These are phyloP conservation scores for Aelia acuminata DNA, from an alignment of 2,888 invertebrate genomes.

Conservation along the genomic window DNA sequence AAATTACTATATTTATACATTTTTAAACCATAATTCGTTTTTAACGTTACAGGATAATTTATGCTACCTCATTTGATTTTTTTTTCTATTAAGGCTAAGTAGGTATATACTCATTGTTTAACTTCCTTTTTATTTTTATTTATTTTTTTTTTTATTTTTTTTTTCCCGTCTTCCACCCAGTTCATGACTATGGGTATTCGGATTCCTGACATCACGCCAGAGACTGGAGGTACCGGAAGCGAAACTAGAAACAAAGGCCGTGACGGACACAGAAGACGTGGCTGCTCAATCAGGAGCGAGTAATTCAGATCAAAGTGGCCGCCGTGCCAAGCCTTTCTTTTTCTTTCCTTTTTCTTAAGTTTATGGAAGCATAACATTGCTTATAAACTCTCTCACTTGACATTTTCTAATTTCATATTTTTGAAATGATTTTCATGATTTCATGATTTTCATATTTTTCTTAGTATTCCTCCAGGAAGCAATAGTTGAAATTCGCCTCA, in stretches of 20 bases:
- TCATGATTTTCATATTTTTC: too few species aligned
- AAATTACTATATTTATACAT: too few species aligned
- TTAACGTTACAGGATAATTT: too few species aligned
- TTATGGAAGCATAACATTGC: not conserved
- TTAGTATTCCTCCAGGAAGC: too few species aligned
- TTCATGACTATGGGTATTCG: not conserved
- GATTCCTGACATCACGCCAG: not conserved
- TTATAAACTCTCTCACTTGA: not conserved
- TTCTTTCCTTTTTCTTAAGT: not conserved
- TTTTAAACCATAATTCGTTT: too few species aligned
- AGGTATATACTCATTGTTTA: too few species aligned
- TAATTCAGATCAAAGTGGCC: constrained; percentile 16
- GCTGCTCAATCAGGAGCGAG: constrained; percentile 12
- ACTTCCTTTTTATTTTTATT: too few species aligned
- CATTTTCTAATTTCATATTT: not conserved
- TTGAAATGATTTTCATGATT: too few species aligned
- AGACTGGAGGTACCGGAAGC: not conserved
- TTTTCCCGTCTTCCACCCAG: not conserved
- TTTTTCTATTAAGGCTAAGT: too few species aligned
- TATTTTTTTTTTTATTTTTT: too few species aligned
- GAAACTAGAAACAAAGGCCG: constrained; percentile 20
- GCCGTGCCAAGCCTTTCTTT: not conserved
- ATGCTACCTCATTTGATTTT: too few species aligned
- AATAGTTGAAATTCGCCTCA: too few species aligned
- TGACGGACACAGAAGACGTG: constrained; percentile 7